Base-by-base conservation (phyloP, 2,888 invertebrate species). In the Belgica antarctica region DNA sequence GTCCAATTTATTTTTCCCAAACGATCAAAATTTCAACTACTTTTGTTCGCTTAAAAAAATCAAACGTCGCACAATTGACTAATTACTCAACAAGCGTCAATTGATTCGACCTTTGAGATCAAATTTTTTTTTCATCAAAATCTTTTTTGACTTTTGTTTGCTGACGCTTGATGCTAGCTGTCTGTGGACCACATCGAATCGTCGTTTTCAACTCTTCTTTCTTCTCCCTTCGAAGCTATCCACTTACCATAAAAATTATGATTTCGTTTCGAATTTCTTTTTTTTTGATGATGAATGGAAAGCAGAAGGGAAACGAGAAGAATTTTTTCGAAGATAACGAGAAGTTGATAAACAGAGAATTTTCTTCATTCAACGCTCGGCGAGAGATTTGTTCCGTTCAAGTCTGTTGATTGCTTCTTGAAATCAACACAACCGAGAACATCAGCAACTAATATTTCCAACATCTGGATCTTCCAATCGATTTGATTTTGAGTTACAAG, bases 191-290 rank as follows among this genome's bases (percentile, higher is more conserved):
- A 41, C 2, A 41, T 41, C 41, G 15, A 41, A 41, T 41, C 41
- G 41, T 41, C 41, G 15, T 41, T 41, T 41, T 41, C 41, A 52
- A 34, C 34, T 8, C 12, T 34, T 34, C 12, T 34, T 34, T 34
- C 12, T 34, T 34, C 12, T 52, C 22, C 24, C 24, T 15, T 52
- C 52, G 12, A n/a, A n/a, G 41, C 41, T 41, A n/a, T n/a, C 41
- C 12, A 2, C 41, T 12, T 5, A 2, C 12, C 52, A 12, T 22
- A 22, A 22, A 52, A 52, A 52, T 52, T 52, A 52, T 52, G 52
- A 52, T 52, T 52, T 52, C 24, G 12, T 52, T 52, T 24, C 24
- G 17, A 52, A 52, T 52, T 52, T 15, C 17, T 52, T 52, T 52
- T 52, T 15, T 52, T 24, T 10, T 52, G 52, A 24, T 19, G 24